Percentiles rank a stretch among this genome's conserved stretches.
Evolutionary conservation across 2,113 vertebrate species (phyloP).

Genomic region (Elaphurus davidianus): DNA sequence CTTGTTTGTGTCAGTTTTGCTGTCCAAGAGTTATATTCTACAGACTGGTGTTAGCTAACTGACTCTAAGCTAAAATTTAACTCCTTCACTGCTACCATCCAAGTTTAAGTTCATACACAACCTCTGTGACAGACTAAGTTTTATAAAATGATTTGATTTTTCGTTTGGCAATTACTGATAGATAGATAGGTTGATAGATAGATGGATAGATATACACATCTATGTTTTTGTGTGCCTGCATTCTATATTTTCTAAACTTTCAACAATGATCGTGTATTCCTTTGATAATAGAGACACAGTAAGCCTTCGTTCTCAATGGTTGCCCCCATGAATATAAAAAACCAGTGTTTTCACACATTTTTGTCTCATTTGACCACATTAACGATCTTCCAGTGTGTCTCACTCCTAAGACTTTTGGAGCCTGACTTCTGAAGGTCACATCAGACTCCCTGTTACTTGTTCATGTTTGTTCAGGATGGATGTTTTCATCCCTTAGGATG

Average conservation of each 20-base stretch:
- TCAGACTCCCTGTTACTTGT: background rate
- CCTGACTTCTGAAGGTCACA: background rate
- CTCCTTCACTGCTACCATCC: background rate
- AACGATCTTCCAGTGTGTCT: background rate
- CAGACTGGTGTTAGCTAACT: background rate
- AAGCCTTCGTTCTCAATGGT: background rate
- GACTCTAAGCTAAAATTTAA: background rate
- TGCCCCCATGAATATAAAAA: background rate
- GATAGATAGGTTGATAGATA: background rate
- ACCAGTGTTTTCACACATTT: background rate
- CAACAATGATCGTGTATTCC: background rate
- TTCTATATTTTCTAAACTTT: background rate
- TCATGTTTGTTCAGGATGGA: background rate
- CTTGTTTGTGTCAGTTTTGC: background rate
- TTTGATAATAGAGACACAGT: background rate
- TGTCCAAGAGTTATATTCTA: background rate
- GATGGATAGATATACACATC: rapidly evolving
- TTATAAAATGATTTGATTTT: background rate
- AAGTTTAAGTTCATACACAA: background rate
- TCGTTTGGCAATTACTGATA: background rate
- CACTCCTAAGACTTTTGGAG: background rate
- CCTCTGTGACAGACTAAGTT: background rate
- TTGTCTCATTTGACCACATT: background rate
- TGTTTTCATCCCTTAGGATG: background rate
- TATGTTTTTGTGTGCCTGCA: background rate